Percentiles rank a stretch among this genome's conserved stretches.
Conservation (phyloP, 2,113 vertebrate genomes). For the Chaetodon auriga region DNA sequence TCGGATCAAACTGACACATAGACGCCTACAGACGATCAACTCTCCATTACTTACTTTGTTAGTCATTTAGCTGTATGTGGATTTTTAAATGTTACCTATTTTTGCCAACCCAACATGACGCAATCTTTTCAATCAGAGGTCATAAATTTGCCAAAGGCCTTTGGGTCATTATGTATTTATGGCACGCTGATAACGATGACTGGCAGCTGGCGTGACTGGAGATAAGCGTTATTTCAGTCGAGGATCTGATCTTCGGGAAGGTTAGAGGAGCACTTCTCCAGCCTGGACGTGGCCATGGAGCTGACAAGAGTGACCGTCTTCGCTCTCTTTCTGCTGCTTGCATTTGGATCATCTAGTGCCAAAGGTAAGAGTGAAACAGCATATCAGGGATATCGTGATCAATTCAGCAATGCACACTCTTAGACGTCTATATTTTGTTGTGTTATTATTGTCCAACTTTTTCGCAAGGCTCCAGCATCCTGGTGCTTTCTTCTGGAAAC, state of each 20-base stretch:
- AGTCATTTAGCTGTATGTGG: neutral
- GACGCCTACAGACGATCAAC: neutral
- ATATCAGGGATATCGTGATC: no score
- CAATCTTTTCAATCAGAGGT: neutral
- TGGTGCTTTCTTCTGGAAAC: neutral
- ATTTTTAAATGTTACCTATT: neutral
- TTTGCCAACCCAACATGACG: neutral
- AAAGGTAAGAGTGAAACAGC: constrained; percentile 57
- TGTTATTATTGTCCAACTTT: neutral
- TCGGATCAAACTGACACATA: neutral
- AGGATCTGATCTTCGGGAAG: neutral
- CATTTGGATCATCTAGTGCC: constrained; percentile 34
- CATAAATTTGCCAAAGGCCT: neutral
- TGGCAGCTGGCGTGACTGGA: constrained; percentile 15
- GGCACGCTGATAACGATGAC: constrained; percentile 33
- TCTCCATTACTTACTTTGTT: neutral
- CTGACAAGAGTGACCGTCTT: constrained; percentile 2
- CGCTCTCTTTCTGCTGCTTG: constrained; percentile 49
- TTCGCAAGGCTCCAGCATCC: neutral
- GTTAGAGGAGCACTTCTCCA: neutral
- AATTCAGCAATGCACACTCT: neutral
- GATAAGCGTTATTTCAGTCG: neutral
- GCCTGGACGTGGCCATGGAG: constrained; percentile 47
- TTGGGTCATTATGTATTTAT: constrained; percentile 51
- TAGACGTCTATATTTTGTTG: neutral